phyloP scores from a whole-genome alignment of 2,888 invertebrate species.

The Lamellibrachia satsuma region DNA sequence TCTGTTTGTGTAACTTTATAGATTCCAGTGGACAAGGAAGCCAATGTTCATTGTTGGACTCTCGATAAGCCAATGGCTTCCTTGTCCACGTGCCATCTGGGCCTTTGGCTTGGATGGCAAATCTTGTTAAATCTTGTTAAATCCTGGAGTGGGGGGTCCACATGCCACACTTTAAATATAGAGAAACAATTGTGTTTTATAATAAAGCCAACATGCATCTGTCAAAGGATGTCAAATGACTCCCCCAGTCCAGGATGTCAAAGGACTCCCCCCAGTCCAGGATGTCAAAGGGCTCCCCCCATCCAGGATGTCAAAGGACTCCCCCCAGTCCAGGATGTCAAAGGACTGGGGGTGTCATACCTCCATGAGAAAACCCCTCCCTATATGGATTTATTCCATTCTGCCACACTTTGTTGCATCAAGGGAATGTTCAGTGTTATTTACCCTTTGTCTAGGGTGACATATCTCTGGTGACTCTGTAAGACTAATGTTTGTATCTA shows the following conservation, averaged over 20 bases:
- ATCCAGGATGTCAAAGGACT: too few relatives aligned
- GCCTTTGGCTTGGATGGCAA: too few relatives aligned
- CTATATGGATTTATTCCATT: not conserved
- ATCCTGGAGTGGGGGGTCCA: too few relatives aligned
- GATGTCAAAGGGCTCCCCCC: too few relatives aligned
- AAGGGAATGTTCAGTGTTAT: not conserved
- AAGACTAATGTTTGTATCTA: not conserved
- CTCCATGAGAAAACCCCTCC: not conserved
- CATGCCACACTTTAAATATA: too few relatives aligned
- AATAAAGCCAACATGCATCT: not conserved
- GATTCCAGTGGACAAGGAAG: not conserved
- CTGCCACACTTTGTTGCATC: not conserved
- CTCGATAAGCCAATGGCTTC: too few relatives aligned
- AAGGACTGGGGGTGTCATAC: not conserved
- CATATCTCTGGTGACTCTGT: not conserved
- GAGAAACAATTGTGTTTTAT: too few relatives aligned
- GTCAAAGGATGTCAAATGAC: too few relatives aligned
- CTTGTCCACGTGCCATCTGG: too few relatives aligned
- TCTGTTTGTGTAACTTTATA: not conserved
- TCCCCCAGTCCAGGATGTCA: too few relatives aligned
- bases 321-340: not conserved
- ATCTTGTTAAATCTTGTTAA: too few relatives aligned
- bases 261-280: not conserved
- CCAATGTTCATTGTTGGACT: too few relatives aligned
- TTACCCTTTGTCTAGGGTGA: not conserved